A percentile compares a stretch with the other conserved stretches of the same genome.
Conservation (phyloP, 2,888 invertebrate genomes). For the Hyposoter didymator region DNA sequence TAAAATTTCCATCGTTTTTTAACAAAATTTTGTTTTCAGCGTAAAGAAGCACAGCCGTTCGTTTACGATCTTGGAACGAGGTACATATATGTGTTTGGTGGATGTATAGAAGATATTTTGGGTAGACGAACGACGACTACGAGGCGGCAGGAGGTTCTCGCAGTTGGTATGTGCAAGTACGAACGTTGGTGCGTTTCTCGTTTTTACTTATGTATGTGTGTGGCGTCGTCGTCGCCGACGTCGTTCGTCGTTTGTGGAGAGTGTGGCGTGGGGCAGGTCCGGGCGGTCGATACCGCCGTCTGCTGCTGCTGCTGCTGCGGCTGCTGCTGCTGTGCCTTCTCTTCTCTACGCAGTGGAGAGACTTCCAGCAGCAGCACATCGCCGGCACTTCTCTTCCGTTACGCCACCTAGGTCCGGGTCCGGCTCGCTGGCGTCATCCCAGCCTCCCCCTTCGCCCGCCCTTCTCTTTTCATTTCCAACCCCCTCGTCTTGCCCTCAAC, state of each 20-base stretch:
- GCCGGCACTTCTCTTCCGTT: conserved; percentile 78
- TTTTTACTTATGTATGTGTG: conserved; percentile 19
- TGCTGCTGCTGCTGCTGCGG: conserved; percentile 74
- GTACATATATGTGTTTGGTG: neutral
- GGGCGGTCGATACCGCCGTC: conserved; percentile 89
- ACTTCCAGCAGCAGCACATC: conserved; percentile 58
- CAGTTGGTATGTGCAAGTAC: conserved; percentile 56
- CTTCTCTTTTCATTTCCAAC: conserved; percentile 41
- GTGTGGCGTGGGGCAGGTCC: conserved; percentile 85
- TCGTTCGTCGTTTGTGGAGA: conserved; percentile 64
- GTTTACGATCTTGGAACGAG: neutral
- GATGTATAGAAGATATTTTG: conserved; percentile 41
- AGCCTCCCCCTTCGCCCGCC: conserved; percentile 61
- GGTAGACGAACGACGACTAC: conserved; percentile 61
- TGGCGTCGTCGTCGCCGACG: conserved; percentile 51
- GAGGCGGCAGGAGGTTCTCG: conserved; percentile 71
- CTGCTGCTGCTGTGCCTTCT: conserved; percentile 75
- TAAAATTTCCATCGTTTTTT: too few relatives aligned
- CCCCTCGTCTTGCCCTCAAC: conserved; percentile 22
- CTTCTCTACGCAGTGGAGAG: conserved; percentile 70
- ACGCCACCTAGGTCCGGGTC: conserved; percentile 82
- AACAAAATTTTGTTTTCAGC: too few relatives aligned
- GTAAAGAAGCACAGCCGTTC: neutral
- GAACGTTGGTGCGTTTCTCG: conserved; percentile 46
- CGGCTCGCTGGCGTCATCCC: conserved; percentile 77